phyloP scores from a whole-genome alignment of 2,113 vertebrate genomes.

The Lethenteron camtschaticum region DNA sequence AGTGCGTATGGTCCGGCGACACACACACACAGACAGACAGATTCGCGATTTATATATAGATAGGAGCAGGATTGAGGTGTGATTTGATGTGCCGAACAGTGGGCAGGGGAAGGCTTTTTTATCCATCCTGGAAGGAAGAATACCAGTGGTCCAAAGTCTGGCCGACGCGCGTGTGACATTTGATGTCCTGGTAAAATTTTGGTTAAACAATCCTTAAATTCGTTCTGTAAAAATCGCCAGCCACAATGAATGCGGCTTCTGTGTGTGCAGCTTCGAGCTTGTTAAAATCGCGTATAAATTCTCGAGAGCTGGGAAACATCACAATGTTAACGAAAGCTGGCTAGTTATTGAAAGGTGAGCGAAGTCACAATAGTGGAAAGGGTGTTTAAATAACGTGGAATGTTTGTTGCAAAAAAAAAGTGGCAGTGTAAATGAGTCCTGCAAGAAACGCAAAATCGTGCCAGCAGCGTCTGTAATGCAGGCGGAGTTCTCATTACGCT shows the following conservation, averaged over 20 bases:
- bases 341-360: too few species aligned
- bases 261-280: background rate
- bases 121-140: background rate
- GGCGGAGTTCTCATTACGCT: too few species aligned
- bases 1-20: too few species aligned
- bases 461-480: too few species aligned
- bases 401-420: too few species aligned
- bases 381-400: too few species aligned
- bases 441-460: too few species aligned
- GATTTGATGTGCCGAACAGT: background rate
- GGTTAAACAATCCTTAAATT: background rate
- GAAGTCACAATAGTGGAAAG: too few species aligned
- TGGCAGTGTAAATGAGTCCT: too few species aligned
- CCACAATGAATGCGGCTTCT: constrained; percentile 2
- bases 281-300: background rate
- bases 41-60: background rate
- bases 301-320: too few species aligned
- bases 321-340: too few species aligned
- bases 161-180: background rate
- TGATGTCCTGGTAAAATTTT: background rate
- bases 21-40: too few species aligned
- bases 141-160: background rate
- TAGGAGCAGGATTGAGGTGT: background rate
- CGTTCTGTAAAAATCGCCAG: background rate
- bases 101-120: background rate